These are phyloP conservation scores for Poecilia latipinna DNA, from an alignment of 2,113 vertebrate species.

Conservation along the genomic window DNA sequence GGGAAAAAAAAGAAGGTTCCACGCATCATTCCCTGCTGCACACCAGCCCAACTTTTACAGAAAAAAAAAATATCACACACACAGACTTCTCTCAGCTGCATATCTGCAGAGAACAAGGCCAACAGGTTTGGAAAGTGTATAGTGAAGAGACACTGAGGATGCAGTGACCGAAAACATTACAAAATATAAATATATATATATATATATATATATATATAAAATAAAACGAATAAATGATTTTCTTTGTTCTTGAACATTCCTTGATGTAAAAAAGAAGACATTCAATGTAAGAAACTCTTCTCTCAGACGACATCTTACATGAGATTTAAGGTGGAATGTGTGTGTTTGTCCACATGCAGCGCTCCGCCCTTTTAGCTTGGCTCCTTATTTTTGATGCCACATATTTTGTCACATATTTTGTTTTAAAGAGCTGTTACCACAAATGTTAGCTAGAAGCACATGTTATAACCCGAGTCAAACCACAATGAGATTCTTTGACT, in stretches of 20 bases:
- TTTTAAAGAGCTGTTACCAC: constrained; percentile 2
- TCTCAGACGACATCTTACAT: constrained; percentile 48
- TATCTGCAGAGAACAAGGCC: background rate
- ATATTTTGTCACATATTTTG: constrained; percentile 28
- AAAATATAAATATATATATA: constrained; percentile 9
- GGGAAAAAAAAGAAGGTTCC: constrained; percentile 23
- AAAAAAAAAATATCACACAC: background rate
- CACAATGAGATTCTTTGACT: constrained; percentile 33
- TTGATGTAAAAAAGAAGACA: constrained; percentile 61
- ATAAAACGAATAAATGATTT: background rate
- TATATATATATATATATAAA: background rate
- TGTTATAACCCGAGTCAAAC: constrained; percentile 11
- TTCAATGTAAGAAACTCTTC: constrained; percentile 59
- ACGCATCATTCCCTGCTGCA: constrained; percentile 52
- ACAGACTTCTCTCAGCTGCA: constrained; percentile 28
- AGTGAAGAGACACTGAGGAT: constrained; percentile 54
- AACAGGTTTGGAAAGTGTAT: constrained; percentile 56
- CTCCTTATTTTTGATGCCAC: constrained; percentile 25
- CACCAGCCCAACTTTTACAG: constrained; percentile 31
- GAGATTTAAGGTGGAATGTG: constrained; percentile 42
- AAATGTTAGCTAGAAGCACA: constrained; percentile 55
- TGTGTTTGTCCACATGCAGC: constrained; percentile 38
- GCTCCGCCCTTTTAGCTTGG: constrained; percentile 31
- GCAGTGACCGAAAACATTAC: constrained; percentile 24
- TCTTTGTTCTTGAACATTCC: constrained; percentile 63